These are phyloP conservation scores for Saxidomus purpurata DNA, from an alignment of 1,140 invertebrate genomes.

Conservation along the genomic window DNA sequence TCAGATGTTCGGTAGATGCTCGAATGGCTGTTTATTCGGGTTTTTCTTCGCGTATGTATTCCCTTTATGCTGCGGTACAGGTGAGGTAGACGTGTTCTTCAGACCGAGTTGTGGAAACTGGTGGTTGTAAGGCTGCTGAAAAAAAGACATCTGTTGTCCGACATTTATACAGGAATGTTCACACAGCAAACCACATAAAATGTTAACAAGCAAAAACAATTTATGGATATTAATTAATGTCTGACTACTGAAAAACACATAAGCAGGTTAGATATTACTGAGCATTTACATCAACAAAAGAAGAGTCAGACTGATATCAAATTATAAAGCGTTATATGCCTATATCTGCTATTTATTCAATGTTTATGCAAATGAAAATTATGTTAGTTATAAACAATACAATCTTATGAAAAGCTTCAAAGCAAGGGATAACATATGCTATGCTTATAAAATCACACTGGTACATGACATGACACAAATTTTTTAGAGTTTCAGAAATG, in stretches of 20 bases:
- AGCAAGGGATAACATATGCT: slow-evolving; percentile 9
- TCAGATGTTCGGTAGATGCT: slow-evolving; percentile 85
- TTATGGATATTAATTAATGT: slow-evolving; percentile 5
- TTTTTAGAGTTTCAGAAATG: not conserved
- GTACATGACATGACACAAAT: not conserved
- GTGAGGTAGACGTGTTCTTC: slow-evolving; percentile 76
- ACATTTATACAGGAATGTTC: slow-evolving; percentile 62
- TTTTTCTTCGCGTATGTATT: slow-evolving; percentile 62
- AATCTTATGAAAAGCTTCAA: not conserved
- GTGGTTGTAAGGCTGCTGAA: slow-evolving; percentile 67
- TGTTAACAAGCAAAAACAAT: not conserved
- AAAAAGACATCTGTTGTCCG: slow-evolving; percentile 64
- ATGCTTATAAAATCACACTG: slow-evolving; percentile 1
- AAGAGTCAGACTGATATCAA: not conserved
- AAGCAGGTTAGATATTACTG: not conserved
- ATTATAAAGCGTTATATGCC: not conserved
- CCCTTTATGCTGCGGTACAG: slow-evolving; percentile 75
- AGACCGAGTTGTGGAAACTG: slow-evolving; percentile 75
- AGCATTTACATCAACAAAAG: not conserved
- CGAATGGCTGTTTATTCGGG: slow-evolving; percentile 54
- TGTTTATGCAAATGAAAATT: not conserved
- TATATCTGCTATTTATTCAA: not conserved
- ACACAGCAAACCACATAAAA: slow-evolving; percentile 59
- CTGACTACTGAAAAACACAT: not conserved
- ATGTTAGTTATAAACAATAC: not conserved